A percentile compares a stretch with the other conserved stretches of the same genome.
Conservation (phyloP, 2,888 invertebrate species). For the Melieria crassipennis region DNA sequence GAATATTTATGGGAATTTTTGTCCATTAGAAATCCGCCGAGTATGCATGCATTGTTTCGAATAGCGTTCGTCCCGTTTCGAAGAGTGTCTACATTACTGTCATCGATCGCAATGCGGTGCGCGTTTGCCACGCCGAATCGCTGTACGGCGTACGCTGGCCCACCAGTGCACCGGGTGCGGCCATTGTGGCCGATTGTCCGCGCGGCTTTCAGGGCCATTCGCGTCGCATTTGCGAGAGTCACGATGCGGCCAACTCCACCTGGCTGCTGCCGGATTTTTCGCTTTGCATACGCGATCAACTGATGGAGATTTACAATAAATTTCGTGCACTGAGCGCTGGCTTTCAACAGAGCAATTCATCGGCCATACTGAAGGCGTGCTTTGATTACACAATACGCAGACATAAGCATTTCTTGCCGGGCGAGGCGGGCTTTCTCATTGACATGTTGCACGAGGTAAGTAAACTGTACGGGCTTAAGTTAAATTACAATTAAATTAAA, state of each 20-base stretch:
- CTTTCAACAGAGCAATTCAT: conserved; percentile 65
- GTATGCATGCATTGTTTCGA: conserved; percentile 78
- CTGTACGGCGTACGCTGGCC: conserved; percentile 73
- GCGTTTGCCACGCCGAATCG: conserved; percentile 69
- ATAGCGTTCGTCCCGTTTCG: conserved; percentile 69
- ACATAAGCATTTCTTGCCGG: conserved; percentile 61
- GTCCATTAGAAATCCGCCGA: conserved; percentile 75
- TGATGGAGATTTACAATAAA: conserved; percentile 72
- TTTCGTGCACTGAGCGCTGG: conserved; percentile 63
- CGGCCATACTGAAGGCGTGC: conserved; percentile 63
- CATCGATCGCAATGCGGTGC: conserved; percentile 70
- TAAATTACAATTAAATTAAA: too few relatives aligned
- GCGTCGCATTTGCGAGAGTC: conserved; percentile 70
- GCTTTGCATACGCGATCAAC: conserved; percentile 74
- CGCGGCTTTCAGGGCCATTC: conserved; percentile 69
- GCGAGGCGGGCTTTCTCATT: conserved; percentile 64
- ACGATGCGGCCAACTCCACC: conserved; percentile 72
- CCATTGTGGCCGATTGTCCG: conserved; percentile 74
- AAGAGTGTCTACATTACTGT: conserved; percentile 74
- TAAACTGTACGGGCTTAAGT: neutral
- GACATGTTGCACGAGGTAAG: conserved; percentile 64
- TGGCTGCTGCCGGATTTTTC: conserved; percentile 84
- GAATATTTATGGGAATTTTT: neutral
- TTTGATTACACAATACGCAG: conserved; percentile 60
- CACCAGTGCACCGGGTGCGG: conserved; percentile 78